A percentile compares a stretch with the other conserved stretches of the same genome.
phyloP scores from a whole-genome alignment of 2,888 invertebrate species.

The Drosophila emarginata region DNA sequence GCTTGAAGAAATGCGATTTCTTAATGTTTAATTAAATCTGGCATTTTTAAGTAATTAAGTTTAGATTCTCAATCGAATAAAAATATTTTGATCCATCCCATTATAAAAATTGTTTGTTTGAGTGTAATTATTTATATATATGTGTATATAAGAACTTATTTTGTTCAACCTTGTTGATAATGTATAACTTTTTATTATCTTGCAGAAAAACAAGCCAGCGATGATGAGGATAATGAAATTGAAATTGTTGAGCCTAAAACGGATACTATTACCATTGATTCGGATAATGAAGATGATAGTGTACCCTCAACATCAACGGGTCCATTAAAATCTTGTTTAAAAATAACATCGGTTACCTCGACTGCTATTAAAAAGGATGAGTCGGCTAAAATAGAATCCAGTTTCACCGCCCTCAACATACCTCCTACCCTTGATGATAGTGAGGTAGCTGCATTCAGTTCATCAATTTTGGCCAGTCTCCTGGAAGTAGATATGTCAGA shows the following conservation, averaged over 20 bases:
- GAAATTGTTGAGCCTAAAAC: conserved; percentile 82
- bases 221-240: conserved; percentile 82
- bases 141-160: neutral
- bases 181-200: conserved; percentile 4
- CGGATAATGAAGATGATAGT: conserved; percentile 80
- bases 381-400: neutral
- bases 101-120: neutral
- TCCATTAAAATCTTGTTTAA: conserved; percentile 17
- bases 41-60: neutral
- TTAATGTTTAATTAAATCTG: conserved; percentile 45
- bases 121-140: too few species aligned
- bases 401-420: neutral
- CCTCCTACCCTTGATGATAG: conserved; percentile 32
- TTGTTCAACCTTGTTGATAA: neutral
- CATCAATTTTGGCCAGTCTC: conserved; percentile 79
- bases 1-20: conserved; percentile 73
- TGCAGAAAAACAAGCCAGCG: conserved; percentile 81
- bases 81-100: neutral
- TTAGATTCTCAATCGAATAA: neutral
- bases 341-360: conserved; percentile 49
- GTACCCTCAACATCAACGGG: conserved; percentile 25
- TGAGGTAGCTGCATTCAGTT: conserved; percentile 64
- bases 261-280: conserved; percentile 81
- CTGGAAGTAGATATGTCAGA: conserved; percentile 80
- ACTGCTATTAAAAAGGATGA: conserved; percentile 20